Evolutionary conservation across 2,113 vertebrate species (phyloP).

Genomic region (Pyrgilauda ruficollis): DNA sequence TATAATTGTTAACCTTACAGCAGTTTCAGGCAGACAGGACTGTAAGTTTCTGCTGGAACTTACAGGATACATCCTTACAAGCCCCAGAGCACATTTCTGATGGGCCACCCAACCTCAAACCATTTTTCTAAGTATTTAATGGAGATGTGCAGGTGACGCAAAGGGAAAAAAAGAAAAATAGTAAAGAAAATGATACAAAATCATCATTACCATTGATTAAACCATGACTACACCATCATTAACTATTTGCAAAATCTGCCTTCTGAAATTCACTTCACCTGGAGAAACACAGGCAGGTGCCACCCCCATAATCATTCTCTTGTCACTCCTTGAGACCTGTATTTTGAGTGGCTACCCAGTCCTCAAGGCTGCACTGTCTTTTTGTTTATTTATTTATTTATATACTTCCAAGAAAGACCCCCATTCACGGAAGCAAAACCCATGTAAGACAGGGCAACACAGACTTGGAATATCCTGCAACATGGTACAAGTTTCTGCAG

Average conservation of each 20-base stretch:
- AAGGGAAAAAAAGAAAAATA: fast-evolving
- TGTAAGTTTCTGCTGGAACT: background rate
- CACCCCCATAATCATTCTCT: background rate
- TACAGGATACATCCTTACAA: background rate
- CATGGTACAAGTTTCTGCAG: background rate
- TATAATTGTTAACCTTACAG: background rate
- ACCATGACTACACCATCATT: background rate
- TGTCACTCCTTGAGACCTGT: background rate
- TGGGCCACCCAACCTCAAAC: background rate
- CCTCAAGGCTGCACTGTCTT: background rate
- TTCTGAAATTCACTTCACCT: background rate
- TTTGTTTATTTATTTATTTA: background rate
- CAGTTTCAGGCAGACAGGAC: background rate
- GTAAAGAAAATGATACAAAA: background rate
- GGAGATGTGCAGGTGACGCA: background rate
- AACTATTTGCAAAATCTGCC: background rate
- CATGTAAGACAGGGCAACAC: fast-evolving
- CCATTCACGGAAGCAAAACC: background rate
- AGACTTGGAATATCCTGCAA: background rate
- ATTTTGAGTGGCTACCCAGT: background rate
- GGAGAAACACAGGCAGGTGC: background rate
- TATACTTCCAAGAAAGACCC: background rate
- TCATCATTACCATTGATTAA: background rate
- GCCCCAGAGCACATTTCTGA: background rate
- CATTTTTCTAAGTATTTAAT: background rate